Percentiles rank a stretch among this genome's conserved stretches.
Evolutionary conservation across 2,888 invertebrate species (phyloP).

Genomic region (Drosophila peninsularis): DNA sequence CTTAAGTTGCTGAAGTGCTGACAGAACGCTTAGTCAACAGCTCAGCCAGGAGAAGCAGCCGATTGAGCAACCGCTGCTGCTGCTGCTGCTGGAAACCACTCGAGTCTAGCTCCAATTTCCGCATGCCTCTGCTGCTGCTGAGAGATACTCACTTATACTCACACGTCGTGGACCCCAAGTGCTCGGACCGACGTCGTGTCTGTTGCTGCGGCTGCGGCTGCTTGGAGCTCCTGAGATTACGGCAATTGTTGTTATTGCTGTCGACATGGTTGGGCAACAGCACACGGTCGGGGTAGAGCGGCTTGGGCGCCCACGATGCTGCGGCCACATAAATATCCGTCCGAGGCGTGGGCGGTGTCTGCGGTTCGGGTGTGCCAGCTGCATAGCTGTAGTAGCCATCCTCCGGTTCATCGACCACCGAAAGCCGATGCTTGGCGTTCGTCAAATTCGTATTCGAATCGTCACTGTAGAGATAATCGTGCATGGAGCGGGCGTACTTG

Average conservation of each 20-base stretch:
- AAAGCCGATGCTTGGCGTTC: constrained; percentile 64
- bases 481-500: constrained; percentile 79
- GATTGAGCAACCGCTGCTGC: constrained; percentile 19
- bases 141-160: constrained; percentile 82
- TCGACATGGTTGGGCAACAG: constrained; percentile 62
- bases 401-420: constrained; percentile 75
- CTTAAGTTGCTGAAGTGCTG: constrained; percentile 61
- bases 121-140: constrained; percentile 14
- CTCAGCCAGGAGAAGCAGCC: constrained; percentile 8
- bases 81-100: constrained; percentile 23
- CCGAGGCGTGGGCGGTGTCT: constrained; percentile 71
- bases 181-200: constrained; percentile 67
- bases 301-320: constrained; percentile 91
- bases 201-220: constrained; percentile 37
- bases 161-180: constrained; percentile 84
- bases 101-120: constrained; percentile 39
- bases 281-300: constrained; percentile 83
- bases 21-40: constrained; percentile 71
- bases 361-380: constrained; percentile 79
- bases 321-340: constrained; percentile 90
- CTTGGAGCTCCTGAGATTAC: constrained; percentile 40
- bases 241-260: constrained; percentile 65
- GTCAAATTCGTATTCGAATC: constrained; percentile 39
- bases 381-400: constrained; percentile 82
- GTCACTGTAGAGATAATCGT: constrained; percentile 81